These are phyloP conservation scores for Drosophila nigrodunni DNA, from an alignment of 1,140 invertebrate genomes.

Conservation along the genomic window DNA sequence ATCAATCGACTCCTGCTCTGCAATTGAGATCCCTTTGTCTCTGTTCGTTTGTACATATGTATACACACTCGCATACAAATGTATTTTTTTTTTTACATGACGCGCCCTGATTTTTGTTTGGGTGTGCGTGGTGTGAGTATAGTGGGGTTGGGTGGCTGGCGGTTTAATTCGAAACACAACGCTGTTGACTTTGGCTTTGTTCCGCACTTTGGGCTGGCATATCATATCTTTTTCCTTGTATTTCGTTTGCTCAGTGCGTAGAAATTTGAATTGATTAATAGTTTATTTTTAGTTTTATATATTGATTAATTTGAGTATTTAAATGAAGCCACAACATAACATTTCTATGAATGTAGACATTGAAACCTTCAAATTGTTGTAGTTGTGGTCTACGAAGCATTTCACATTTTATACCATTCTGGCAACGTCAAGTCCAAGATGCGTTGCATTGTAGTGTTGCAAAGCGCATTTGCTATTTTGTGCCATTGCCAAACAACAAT, in stretches of 20 bases:
- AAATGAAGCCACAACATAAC: not conserved
- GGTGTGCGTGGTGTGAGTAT: conserved; percentile 1
- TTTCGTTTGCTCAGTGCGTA: conserved; percentile 35
- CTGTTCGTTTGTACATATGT: not conserved
- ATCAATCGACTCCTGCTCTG: not conserved
- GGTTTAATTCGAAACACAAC: conserved; percentile 7
- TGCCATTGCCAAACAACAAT: conserved; percentile 68
- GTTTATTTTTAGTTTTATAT: conserved; percentile 34
- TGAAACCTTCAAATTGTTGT: no score
- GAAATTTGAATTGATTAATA: conserved; percentile 30
- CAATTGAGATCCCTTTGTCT: conserved; percentile 25
- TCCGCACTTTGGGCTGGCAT: conserved; percentile 15
- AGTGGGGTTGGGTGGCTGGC: conserved; percentile 4
- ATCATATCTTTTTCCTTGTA: conserved; percentile 15
- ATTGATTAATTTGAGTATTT: conserved; percentile 43
- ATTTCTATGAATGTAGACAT: no score
- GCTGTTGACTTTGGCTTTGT: conserved; percentile 41
- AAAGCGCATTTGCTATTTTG: conserved; percentile 43
- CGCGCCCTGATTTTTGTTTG: conserved; percentile 1
- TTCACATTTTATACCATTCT: not conserved
- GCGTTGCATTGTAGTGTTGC: conserved; percentile 40
- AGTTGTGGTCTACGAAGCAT: no score
- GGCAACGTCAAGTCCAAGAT: conserved; percentile 14
- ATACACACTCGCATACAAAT: not conserved
- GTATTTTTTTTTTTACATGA: conserved; percentile 16